A percentile compares a stretch with the other conserved stretches of the same genome.
These are phyloP conservation scores for Patella ulyssiponensis DNA, from an alignment of 2,888 invertebrate species.

Conservation along the genomic window DNA sequence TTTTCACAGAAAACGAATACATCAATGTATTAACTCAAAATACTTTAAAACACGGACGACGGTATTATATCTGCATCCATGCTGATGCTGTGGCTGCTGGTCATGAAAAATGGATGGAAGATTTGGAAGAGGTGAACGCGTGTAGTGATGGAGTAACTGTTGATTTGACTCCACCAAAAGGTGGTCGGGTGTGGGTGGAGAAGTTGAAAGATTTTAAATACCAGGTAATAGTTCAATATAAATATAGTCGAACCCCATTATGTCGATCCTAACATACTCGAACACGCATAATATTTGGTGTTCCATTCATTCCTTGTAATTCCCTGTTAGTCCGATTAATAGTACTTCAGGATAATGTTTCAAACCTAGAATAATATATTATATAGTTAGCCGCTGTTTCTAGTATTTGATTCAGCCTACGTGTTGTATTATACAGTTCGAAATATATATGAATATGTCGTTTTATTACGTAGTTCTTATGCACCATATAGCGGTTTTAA, in stretches of 20 bases:
- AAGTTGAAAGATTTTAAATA: conserved; percentile 3
- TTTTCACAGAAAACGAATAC: neutral
- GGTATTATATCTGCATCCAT: conserved; percentile 44
- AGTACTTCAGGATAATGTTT: no score
- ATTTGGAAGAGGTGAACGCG: conserved; percentile 39
- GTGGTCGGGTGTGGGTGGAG: conserved; percentile 40
- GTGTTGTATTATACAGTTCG: neutral
- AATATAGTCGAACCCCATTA: no score
- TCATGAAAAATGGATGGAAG: conserved; percentile 43
- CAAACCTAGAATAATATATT: no score
- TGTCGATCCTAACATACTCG: no score
- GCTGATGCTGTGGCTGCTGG: conserved; percentile 34
- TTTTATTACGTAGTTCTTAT: neutral
- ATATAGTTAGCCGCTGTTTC: neutral
- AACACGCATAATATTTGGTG: no score
- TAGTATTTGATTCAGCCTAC: neutral
- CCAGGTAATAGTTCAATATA: conserved; percentile 1
- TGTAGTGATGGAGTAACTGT: conserved; percentile 54
- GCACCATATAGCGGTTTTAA: no score
- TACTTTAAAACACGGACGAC: conserved; percentile 36
- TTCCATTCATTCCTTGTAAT: no score
- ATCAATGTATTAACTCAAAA: neutral
- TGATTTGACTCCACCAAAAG: conserved; percentile 43
- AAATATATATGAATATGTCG: no score
- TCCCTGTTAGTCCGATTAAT: no score